Evolutionary conservation across 2,888 invertebrate species (phyloP).

Genomic region (Ptychoptera contaminata): DNA sequence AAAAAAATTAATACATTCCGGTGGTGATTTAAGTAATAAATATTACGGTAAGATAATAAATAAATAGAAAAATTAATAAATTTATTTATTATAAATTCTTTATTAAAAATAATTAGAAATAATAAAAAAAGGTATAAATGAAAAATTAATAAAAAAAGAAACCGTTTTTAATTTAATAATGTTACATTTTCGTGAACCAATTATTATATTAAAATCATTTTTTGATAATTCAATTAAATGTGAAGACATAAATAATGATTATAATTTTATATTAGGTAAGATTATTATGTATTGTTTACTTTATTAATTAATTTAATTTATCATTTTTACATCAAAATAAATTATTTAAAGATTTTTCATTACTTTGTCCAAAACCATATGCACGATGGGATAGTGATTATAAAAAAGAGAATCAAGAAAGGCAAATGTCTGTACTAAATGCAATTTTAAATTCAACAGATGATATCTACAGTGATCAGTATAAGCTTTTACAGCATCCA

Average conservation of each 20-base stretch:
- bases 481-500: constrained; percentile 31
- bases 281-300: neutral
- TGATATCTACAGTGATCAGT: constrained; percentile 15
- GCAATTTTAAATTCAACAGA: constrained; percentile 27
- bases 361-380: constrained; percentile 22
- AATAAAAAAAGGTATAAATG: constrained; percentile 4
- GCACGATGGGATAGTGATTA: constrained; percentile 10
- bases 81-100: neutral
- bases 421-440: constrained; percentile 31
- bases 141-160: constrained; percentile 10
- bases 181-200: constrained; percentile 12
- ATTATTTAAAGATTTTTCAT: constrained; percentile 25
- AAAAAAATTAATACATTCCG: constrained; percentile 9
- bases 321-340: too few relatives aligned
- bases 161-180: constrained; percentile 12
- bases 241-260: constrained; percentile 11
- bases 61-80: neutral
- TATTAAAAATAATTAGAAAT: constrained; percentile 10
- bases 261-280: constrained; percentile 13
- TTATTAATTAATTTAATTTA: too few relatives aligned
- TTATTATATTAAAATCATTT: constrained; percentile 9
- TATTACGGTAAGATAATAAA: constrained; percentile 9
- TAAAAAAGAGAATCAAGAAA: constrained; percentile 3
- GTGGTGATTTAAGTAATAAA: constrained; percentile 13
- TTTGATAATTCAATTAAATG: constrained; percentile 13